Base-by-base conservation (phyloP, 1,140 invertebrate species). In the Drosophila virilis region DNA sequence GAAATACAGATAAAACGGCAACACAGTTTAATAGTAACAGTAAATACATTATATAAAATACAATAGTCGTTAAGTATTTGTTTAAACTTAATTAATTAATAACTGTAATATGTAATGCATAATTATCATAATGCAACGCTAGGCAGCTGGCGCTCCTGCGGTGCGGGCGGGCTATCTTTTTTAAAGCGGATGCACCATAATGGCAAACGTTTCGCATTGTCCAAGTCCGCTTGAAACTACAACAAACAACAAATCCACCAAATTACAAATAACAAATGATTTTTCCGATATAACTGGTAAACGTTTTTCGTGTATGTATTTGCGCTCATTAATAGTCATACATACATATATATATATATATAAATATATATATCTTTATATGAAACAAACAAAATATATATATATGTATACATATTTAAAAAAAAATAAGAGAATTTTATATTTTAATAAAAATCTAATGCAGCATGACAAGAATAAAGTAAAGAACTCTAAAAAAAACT, bases 61-160 rank as follows among this genome's bases (percentile, higher is more conserved):
- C 83, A 83, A 84, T 88, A 84, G 84, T 68, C 54, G 10, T 62
- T 88, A 88, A 88, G 83, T 88, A 89, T 84, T 88, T 88, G 83
- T 88, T 88, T 88, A 88, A 89, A 86, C 78, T 89, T 88, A 88
- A 84, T 88, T 86, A 74, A 86, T 79, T 76, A 72, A 88, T 80
- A 71, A 89, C 52, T 88, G 84, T 89, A 88, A 77, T 80, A 80
- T 83, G 84, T 88, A 88, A 80, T 83, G 67, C 72, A 83, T 83
- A 75, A 89, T 64, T 80, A 89, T 70, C 66, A 50, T 64, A 69
- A 61, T 50, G 65, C 40, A 55, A 72, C 43, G 61, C 64, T 68
- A 78, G 75, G 68, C 75, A 78, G 83, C 72, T 76, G 48, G 43
- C 37, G 43, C 52, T 52, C 38, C 48, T 37, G 60, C 60, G 60